Conservation (phyloP, 2,113 vertebrate species). For the Maylandia zebra region DNA sequence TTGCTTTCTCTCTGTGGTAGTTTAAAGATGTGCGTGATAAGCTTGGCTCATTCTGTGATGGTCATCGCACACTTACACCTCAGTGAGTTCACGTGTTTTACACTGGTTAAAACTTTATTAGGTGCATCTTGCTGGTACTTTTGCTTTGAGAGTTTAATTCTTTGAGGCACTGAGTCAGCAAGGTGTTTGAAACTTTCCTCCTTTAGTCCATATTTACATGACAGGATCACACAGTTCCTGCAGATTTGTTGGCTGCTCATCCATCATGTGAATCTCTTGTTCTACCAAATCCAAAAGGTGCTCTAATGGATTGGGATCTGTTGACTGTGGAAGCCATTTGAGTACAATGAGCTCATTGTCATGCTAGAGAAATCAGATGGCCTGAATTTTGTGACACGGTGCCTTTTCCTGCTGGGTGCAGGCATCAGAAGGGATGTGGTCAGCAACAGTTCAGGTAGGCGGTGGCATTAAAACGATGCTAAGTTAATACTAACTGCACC, state of each 20-base stretch:
- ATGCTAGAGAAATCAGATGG: neutral
- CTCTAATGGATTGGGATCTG: neutral
- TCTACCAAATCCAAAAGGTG: neutral
- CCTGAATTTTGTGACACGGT: neutral
- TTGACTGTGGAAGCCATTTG: neutral
- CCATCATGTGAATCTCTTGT: neutral
- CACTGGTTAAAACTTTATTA: neutral
- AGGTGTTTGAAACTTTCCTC: neutral
- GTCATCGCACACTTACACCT: conserved; percentile 1
- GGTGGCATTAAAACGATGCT: neutral
- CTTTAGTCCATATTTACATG: neutral
- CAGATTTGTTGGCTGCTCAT: neutral
- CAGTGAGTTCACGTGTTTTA: neutral
- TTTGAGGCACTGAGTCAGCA: neutral
- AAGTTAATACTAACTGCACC: neutral
- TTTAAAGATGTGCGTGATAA: neutral
- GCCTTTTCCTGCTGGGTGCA: neutral
- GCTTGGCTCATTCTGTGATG: neutral
- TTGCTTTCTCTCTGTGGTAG: neutral
- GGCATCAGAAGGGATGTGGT: neutral
- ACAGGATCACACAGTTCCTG: neutral
- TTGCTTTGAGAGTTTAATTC: neutral
- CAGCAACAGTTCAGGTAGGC: neutral
- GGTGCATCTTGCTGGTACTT: neutral
- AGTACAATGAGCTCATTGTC: neutral